Conservation (phyloP, 2,797 vertebrate species). For the Furcifer pardalis region DNA sequence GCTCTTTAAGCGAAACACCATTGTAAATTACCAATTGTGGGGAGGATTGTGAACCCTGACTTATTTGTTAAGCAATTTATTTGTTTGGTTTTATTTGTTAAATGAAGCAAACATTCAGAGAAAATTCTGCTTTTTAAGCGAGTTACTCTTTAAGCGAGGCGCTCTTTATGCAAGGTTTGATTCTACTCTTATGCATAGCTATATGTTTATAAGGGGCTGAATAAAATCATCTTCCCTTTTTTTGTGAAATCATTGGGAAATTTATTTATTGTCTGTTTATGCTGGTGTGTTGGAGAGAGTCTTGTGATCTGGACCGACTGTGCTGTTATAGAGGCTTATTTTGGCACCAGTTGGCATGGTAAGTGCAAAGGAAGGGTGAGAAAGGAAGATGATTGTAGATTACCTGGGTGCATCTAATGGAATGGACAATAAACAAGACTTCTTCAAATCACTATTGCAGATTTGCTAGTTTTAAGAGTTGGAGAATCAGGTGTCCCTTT, state of each 20-base stretch:
- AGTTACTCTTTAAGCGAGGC: no score
- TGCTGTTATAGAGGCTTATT: neutral
- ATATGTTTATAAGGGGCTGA: neutral
- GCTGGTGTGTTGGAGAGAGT: neutral
- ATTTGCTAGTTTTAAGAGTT: neutral
- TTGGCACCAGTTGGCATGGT: neutral
- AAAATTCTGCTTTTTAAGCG: no score
- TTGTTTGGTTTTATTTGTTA: no score
- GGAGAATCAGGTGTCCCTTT: neutral
- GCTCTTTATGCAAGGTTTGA: no score
- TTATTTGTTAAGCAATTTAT: no score
- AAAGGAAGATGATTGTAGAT: no score
- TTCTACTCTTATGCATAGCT: neutral
- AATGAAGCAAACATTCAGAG: no score
- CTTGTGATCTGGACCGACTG: neutral
- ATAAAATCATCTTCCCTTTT: neutral
- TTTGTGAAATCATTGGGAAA: neutral
- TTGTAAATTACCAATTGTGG: no score
- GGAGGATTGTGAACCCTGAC: no score
- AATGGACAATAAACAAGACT: neutral
- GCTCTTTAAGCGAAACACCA: no score
- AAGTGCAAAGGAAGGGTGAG: neutral
- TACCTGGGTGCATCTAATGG: neutral
- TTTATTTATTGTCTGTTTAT: neutral
- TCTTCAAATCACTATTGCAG: neutral